Percentiles rank a stretch among this genome's conserved stretches.
Evolutionary conservation across 2,113 vertebrate species (phyloP).

Genomic region (Dissostichus mawsoni): DNA sequence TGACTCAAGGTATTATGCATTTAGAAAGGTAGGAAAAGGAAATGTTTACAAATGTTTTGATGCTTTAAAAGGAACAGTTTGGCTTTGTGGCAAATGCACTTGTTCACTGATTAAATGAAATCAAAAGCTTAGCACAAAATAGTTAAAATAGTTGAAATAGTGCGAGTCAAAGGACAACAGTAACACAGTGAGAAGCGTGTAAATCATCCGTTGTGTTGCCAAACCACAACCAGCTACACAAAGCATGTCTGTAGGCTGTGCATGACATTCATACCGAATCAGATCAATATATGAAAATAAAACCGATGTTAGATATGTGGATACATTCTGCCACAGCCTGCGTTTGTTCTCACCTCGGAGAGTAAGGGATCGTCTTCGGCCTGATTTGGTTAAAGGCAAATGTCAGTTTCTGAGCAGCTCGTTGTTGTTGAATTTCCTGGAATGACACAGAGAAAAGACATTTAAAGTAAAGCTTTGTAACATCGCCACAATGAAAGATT

Average conservation of each 20-base stretch:
- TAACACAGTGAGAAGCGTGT: too few species aligned
- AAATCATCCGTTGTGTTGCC: background rate
- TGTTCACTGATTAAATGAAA: background rate
- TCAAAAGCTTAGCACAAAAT: background rate
- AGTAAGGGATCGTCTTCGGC: slow-evolving; percentile 97
- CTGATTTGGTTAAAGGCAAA: slow-evolving; percentile 99
- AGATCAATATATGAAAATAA: background rate
- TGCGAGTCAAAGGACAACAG: background rate
- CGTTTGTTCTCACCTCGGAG: slow-evolving; percentile 87
- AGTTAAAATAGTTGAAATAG: background rate
- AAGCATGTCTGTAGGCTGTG: too few species aligned
- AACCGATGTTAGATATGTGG: background rate
- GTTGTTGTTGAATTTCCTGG: slow-evolving; percentile 98
- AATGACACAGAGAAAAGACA: slow-evolving; percentile 32
- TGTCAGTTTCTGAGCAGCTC: slow-evolving; percentile 97
- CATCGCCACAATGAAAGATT: background rate
- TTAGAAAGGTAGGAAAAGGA: background rate
- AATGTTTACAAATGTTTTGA: background rate
- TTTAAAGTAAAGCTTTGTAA: background rate
- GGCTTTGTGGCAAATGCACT: background rate
- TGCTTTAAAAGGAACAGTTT: background rate
- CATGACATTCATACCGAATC: background rate
- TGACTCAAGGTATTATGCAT: background rate
- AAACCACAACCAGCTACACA: slow-evolving; percentile 7
- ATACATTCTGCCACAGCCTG: background rate